Base-by-base conservation (phyloP, 2,797 vertebrate species). In the Karalla daura region DNA sequence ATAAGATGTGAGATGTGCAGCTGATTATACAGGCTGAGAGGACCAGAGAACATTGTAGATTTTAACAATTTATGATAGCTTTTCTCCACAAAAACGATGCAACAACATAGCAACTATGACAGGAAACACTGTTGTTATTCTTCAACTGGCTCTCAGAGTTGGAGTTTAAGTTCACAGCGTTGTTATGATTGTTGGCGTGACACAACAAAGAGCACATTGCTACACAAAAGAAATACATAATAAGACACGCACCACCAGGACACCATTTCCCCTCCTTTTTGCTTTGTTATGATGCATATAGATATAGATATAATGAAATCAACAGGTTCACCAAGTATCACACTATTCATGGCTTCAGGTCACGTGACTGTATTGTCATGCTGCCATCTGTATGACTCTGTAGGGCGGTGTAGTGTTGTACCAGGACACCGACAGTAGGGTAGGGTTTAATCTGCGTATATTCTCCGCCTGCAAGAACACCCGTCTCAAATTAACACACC, bases 131-230 rank as follows among this genome's bases (percentile, higher is more conserved):
- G 33, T 39, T 5, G 5, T 17, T 27, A 40, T 27, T n/a, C n/a
- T n/a, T n/a, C n/a, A n/a, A n/a, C n/a, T n/a, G n/a, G n/a, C n/a
- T n/a, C n/a, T n/a, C n/a, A n/a, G n/a, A n/a, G n/a, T n/a, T n/a
- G n/a, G 21, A 21, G 36, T 0, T 20, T 41, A 55, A 54, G 25
- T 32, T 56, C 5, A 0, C 3, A 14, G 32, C 18, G 35, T 15
- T n/a, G 1, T 43, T 43, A 30, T 13, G 21, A 12, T 4, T 60
- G 17, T 0, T 27, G 24, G 17, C 40, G 14, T 23, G 25, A 46
- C 6, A 25, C 15, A 0, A 46, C 7, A n/a, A 15, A 35, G 55
- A 0, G 1, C 25, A 30, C 13, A 37, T n/a, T 1, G 2, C 0
- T 28, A 12, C 8, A 27, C 33, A 39, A 28, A 27, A 23, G 25